Evolutionary conservation across 2,888 invertebrate genomes (phyloP).

Genomic region (Leuctra nigra): DNA sequence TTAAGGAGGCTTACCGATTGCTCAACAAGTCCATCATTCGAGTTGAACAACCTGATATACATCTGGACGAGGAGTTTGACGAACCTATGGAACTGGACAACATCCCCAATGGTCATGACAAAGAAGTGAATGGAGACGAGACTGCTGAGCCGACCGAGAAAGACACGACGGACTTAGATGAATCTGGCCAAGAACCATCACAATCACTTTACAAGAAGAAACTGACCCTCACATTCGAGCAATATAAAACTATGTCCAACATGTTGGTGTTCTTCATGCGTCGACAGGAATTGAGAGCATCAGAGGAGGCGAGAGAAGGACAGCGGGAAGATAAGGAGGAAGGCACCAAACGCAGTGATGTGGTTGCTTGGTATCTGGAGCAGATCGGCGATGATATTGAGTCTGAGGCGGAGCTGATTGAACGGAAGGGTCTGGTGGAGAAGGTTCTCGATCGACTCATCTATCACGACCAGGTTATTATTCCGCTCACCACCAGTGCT

Average conservation of each 20-base stretch:
- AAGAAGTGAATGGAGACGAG: constrained; percentile 20
- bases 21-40: constrained; percentile 95
- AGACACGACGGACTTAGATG: no score
- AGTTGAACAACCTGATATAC: constrained; percentile 96
- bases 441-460: constrained; percentile 90
- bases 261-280: constrained; percentile 88
- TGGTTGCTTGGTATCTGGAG: constrained; percentile 91
- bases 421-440: constrained; percentile 83
- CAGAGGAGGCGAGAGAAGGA: constrained; percentile 34
- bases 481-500: constrained; percentile 56
- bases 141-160: neutral
- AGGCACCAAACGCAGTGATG: constrained; percentile 59
- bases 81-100: constrained; percentile 48
- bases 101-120: constrained; percentile 40
- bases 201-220: constrained; percentile 39
- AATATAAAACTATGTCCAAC: constrained; percentile 88
- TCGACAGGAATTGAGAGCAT: constrained; percentile 57
- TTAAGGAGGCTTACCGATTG: constrained; percentile 83
- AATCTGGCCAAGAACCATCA: neutral
- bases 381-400: constrained; percentile 84
- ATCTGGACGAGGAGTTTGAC: constrained; percentile 56
- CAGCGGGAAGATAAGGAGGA: constrained; percentile 24
- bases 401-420: constrained; percentile 81
- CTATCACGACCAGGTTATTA: constrained; percentile 78
- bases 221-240: constrained; percentile 79